These are phyloP conservation scores for Aplodontia rufa DNA, from an alignment of 2,113 vertebrate species.

Conservation along the genomic window DNA sequence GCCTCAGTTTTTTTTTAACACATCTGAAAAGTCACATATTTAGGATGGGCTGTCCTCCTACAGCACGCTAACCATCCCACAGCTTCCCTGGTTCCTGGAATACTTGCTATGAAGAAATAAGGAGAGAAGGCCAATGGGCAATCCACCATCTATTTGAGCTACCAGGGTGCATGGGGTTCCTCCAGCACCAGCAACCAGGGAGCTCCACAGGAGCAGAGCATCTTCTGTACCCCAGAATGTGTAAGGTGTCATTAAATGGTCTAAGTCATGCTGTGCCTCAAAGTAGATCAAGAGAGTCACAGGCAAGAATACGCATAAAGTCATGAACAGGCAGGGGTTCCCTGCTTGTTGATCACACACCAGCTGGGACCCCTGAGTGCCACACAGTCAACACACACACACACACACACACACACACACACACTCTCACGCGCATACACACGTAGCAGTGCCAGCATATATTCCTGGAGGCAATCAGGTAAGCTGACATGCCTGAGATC, in stretches of 20 bases:
- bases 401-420: too few relatives aligned
- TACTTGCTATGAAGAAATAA: not conserved
- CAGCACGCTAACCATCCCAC: not conserved
- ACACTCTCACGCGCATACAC: too few relatives aligned
- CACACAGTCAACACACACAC: not conserved
- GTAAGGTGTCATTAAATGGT: not conserved
- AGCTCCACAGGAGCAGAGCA: not conserved
- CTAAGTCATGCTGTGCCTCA: not conserved
- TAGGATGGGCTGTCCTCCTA: not conserved
- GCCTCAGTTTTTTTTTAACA: not conserved
- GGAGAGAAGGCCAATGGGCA: not conserved
- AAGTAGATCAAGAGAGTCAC: not conserved
- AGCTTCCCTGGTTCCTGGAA: too few relatives aligned
- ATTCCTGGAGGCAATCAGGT: not conserved
- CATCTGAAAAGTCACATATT: not conserved
- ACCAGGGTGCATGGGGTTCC: not conserved
- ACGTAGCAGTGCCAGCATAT: not conserved
- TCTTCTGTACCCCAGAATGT: not conserved
- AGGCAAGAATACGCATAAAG: not conserved
- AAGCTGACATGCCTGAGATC: too few relatives aligned
- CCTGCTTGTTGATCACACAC: not conserved
- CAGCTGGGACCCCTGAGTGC: not conserved
- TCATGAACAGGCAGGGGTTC: not conserved
- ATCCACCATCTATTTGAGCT: not conserved
- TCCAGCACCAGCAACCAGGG: too few relatives aligned